Base-by-base conservation (phyloP, 2,888 invertebrate genomes). In the Cephonodes hylas region DNA sequence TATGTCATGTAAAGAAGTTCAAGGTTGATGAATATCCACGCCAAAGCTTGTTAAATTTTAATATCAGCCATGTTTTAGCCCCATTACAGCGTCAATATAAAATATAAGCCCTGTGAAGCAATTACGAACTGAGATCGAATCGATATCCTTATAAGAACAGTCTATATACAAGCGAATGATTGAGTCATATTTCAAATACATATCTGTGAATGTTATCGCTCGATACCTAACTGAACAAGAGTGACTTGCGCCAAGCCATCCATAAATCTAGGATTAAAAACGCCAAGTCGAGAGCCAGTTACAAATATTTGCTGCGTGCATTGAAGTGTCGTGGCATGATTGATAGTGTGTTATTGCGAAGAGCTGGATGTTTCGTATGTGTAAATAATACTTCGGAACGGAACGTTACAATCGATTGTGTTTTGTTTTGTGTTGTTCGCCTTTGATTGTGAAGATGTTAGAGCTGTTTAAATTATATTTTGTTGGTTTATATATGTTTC, bases 191-290 rank as follows among this genome's bases (percentile, higher is more conserved):
- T 46, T 46, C 45, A 46, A 46, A 46, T 13, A 22, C 22, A 13
- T 22, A 5, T 10, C 22, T 25, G 15, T 25, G n/a, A 38, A 38
- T 38, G 38, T 38, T 38, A 38, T 38, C 38, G 38, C 38, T 38
- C n/a, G 5, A n/a, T 38, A 13, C 15, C n/a, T 10, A n/a, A 53
- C 48, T 53, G 27, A 18, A 53, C 22, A 45, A 25, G 46, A 13
- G 23, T 31, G 31, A 53, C 18, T 53, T 10, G 53, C 31, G 27
- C 25, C 18, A 18, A 53, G 10, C 18, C 53, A 53, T 38, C 38
- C 38, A 53, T 53, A 53, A 53, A 53, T 53, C 31, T 53, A 53
- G 53, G 53, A 53, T 46, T 53, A 53, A 53, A 53, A 31, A 53
- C 31, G 38, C 38, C 38, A 53, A 7, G 53, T 31, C 31, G 31